Base-by-base conservation (phyloP, 2,797 vertebrate species). In the Amblyraja radiata region DNA sequence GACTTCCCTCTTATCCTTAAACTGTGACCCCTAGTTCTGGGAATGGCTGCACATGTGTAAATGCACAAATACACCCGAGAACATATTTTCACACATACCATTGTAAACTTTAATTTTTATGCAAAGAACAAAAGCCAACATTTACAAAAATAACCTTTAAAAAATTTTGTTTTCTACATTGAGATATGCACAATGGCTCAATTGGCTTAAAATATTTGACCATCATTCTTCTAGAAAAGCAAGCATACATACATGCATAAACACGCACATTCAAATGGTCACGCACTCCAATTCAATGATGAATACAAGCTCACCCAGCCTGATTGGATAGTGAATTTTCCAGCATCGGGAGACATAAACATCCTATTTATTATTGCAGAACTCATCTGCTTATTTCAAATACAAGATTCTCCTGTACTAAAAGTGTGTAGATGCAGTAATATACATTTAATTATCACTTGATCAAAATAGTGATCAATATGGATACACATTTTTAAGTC, bases 81-180 rank as follows among this genome's bases (percentile, higher is more conserved):
- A 78, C 32, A 32, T 36, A 36, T 78, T 88, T 88, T 68, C 84
- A 88, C 63, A 68, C 61, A 65, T 68, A 88, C n/a, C n/a, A 39
- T 7, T 88, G 84, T 88, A 88, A 88, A 88, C 25, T 68, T 88
- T 68, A 65, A 88, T 88, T 76, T 76, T 88, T 88, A 65, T 88
- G 84, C 84, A 88, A 88, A 88, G 84, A 88, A 88, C 84, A 88
- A 61, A 83, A 83, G 81, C 54, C 54, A 88, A 88, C 61, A 68
- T 88, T 88, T 88, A 88, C 84, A 88, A 88, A 88, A 88, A 88
- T 88, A 88, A 88, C 84, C 84, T 88, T 88, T 88, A 65, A 88
- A 88, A 73, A 88, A 88, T 88, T 2, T 68, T 88, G 16, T 13
- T 63, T 88, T 28, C 63, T 88, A 32, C 61, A 63, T 65, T 7